Evolutionary conservation across 2,797 vertebrate genomes (phyloP).

Genomic region (Ctenochaetus hawaiiensis): DNA sequence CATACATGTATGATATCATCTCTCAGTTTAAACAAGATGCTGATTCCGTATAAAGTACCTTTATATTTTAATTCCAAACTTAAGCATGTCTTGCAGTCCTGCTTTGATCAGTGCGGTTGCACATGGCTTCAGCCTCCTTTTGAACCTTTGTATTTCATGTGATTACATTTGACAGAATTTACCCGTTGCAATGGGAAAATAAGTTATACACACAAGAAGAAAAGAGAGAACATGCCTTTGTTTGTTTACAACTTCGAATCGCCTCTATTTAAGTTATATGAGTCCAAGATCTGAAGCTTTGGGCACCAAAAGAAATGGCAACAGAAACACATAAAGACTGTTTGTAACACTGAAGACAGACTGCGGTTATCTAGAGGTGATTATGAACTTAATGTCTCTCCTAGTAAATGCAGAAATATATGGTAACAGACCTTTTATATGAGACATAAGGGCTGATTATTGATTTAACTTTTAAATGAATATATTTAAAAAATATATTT

Average conservation of each 20-base stretch:
- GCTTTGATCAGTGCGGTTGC: constrained; percentile 36
- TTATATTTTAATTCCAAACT: constrained; percentile 21
- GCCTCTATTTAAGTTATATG: constrained; percentile 69
- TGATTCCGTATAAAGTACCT: constrained; percentile 6
- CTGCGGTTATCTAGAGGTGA: too few relatives aligned
- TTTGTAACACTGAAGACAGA: too few relatives aligned
- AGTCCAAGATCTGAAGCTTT: constrained; percentile 55
- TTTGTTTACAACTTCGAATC: constrained; percentile 63
- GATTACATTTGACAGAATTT: constrained; percentile 35
- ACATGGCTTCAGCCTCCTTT: constrained; percentile 30
- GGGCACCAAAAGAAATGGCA: constrained; percentile 19
- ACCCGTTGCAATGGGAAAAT: constrained; percentile 44
- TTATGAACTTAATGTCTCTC: background rate
- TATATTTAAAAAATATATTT: too few relatives aligned
- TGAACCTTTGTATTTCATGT: constrained; percentile 31
- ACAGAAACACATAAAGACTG: too few relatives aligned
- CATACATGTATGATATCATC: constrained; percentile 22
- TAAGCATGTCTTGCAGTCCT: background rate
- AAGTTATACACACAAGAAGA: constrained; percentile 36
- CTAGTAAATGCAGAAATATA: background rate
- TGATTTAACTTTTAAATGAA: background rate
- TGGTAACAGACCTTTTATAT: background rate
- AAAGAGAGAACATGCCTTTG: constrained; percentile 36
- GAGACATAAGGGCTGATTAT: background rate
- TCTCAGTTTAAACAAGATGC: constrained; percentile 28